Percentiles rank a stretch among this genome's conserved stretches.
Evolutionary conservation across 2,113 vertebrate genomes (phyloP).

Genomic region (Brevimyrus niger): DNA sequence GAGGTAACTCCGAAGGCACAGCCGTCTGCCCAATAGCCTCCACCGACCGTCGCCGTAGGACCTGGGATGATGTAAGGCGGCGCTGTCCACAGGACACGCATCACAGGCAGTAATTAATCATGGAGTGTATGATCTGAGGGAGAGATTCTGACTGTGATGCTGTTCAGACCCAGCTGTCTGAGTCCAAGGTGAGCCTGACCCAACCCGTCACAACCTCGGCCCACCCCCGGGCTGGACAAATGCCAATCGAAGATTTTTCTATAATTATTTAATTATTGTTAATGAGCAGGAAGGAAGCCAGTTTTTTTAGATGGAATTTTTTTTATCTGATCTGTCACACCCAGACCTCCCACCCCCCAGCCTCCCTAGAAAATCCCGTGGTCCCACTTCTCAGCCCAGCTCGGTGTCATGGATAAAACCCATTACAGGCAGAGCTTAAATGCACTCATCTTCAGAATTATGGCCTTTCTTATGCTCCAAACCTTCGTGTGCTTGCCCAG

Average conservation of each 20-base stretch:
- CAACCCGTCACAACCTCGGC: not conserved
- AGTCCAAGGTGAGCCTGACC: not conserved
- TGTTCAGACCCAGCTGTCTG: not conserved
- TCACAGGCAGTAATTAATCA: not conserved
- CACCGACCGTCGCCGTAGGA: not conserved
- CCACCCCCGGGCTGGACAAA: not conserved
- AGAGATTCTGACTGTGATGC: not conserved
- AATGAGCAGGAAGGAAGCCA: not conserved
- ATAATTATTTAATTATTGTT: not conserved
- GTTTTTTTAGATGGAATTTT: not conserved
- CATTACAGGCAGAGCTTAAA: not conserved
- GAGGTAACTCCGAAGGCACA: conserved; percentile 65
- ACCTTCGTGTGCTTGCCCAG: not conserved
- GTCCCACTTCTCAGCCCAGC: not conserved
- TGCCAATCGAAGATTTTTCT: not conserved
- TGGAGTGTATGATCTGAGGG: not conserved
- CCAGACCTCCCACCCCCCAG: not conserved
- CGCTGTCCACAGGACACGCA: not conserved
- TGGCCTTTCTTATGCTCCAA: not conserved
- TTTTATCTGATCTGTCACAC: not conserved
- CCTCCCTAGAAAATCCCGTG: not conserved
- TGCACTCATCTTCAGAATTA: not conserved
- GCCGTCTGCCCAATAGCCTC: not conserved
- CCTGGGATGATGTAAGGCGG: not conserved
- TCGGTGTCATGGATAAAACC: not conserved